phyloP scores from a whole-genome alignment of 2,113 vertebrate species.

The Gobio gobio region DNA sequence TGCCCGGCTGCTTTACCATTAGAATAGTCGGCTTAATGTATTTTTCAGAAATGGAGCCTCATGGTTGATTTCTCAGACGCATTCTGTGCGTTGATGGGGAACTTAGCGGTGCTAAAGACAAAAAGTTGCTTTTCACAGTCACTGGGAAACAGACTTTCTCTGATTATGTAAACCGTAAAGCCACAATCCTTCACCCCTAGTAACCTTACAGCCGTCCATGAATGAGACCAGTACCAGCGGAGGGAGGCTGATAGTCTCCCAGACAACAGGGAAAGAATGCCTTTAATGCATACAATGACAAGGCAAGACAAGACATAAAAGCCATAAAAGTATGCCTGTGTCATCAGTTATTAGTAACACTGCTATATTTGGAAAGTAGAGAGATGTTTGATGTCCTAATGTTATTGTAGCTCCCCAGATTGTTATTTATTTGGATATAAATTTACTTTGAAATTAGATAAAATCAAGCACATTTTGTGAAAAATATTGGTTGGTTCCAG shows the following conservation, averaged over 20 bases:
- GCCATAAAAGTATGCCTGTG: background rate
- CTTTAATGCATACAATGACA: background rate
- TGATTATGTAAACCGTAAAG: background rate
- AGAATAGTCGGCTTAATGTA: background rate
- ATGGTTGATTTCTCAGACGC: background rate
- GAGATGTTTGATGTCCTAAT: background rate
- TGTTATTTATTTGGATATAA: background rate
- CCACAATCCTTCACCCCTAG: slow-evolving; percentile 23
- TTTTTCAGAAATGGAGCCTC: slow-evolving; percentile 23
- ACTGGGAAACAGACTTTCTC: background rate
- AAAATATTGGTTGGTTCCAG: background rate
- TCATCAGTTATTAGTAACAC: background rate
- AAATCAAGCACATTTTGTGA: background rate
- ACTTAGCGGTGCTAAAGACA: background rate
- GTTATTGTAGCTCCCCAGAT: background rate
- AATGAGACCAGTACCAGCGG: slow-evolving; percentile 31
- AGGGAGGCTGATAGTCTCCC: slow-evolving; percentile 38
- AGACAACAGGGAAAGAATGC: slow-evolving; percentile 23
- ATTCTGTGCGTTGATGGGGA: background rate
- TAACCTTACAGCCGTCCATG: slow-evolving; percentile 15
- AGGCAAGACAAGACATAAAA: background rate
- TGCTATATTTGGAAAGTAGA: slow-evolving; percentile 26
- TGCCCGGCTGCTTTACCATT: background rate
- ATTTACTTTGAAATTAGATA: background rate
- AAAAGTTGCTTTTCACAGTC: background rate